Conservation (phyloP, 2,113 vertebrate species). For the Vireo altiloquus region DNA sequence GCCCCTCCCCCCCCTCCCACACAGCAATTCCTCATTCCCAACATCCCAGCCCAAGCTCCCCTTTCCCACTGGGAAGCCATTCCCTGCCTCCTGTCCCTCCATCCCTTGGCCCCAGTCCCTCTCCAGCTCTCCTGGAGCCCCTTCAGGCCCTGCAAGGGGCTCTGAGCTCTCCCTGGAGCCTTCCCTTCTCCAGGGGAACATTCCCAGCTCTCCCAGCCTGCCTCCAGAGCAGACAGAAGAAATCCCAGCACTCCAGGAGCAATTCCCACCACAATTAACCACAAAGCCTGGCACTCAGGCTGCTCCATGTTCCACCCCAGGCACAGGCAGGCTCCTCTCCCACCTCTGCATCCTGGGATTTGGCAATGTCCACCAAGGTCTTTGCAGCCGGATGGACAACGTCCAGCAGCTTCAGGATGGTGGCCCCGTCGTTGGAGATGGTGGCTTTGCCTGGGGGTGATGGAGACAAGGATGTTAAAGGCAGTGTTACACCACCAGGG, state of each 20-base stretch:
- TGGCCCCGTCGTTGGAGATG: constrained; percentile 97
- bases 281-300: fast-evolving
- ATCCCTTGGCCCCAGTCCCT: neutral
- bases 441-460: constrained; percentile 88
- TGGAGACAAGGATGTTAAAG: neutral
- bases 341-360: constrained; percentile 97
- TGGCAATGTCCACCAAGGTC: constrained; percentile 95
- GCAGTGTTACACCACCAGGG: fast-evolving
- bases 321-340: neutral
- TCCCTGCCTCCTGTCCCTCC: neutral
- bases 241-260: fast-evolving
- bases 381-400: constrained; percentile 96
- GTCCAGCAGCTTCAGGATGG: constrained; percentile 95
- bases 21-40: fast-evolving
- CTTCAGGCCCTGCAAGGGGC: fast-evolving
- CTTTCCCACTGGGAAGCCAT: neutral
- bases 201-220: neutral
- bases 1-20: neutral
- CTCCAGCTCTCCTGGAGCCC: neutral
- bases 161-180: fast-evolving
- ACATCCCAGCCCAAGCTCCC: fast-evolving
- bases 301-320: fast-evolving
- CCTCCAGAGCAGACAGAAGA: neutral
- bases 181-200: neutral
- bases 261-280: neutral